Base-by-base conservation (phyloP, 2,113 vertebrate genomes). In the Cyprinodon variegatus region DNA sequence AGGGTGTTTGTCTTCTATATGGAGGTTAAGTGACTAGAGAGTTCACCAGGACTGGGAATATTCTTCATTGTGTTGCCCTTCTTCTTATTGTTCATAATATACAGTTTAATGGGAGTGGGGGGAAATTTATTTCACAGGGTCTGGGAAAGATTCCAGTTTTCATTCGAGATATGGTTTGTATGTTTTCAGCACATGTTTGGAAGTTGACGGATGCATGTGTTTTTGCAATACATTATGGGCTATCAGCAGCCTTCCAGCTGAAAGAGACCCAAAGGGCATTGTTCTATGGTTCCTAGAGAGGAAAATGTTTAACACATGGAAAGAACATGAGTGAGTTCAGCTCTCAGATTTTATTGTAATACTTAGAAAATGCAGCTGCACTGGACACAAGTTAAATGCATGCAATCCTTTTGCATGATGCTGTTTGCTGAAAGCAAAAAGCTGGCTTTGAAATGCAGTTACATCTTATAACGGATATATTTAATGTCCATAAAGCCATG, bases 221-320 rank as follows among this genome's bases (percentile, higher is more conserved):
- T 83, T 86, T 72, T 76, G 68, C 40, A 64, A 72, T 85, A 40
- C 43, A 80, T 86, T 78, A 74, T 11, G 29, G n/a, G 10, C 70
- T 63, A 71, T 84, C 82, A 75, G 60, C 68, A 4, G 60, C 36
- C 65, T 41, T 61, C 20, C 8, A 63, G 63, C n/a, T 43, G 67
- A 22, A 66, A 76, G 20, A 53, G 50, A 46, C 68, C 81, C 57
- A 11, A 36, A 74, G 65, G 76, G 20, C 46, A 46, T 61, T 62
- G 17, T 76, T 66, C 67, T 65, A n/a, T 3, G 20, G 61, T 81
- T 86, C 74, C 63, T 78, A 45, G 81, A 84, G 61, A 84, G 69
- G 37, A 63, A 78, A 64, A 48, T 61, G 62, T n/a, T 68, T 45
- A 72, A 66, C 41, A 74, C 70, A 74, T 65, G 39, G 61, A 62